Evolutionary conservation across 2,113 vertebrate species (phyloP).

Genomic region (Sus scrofa): DNA sequence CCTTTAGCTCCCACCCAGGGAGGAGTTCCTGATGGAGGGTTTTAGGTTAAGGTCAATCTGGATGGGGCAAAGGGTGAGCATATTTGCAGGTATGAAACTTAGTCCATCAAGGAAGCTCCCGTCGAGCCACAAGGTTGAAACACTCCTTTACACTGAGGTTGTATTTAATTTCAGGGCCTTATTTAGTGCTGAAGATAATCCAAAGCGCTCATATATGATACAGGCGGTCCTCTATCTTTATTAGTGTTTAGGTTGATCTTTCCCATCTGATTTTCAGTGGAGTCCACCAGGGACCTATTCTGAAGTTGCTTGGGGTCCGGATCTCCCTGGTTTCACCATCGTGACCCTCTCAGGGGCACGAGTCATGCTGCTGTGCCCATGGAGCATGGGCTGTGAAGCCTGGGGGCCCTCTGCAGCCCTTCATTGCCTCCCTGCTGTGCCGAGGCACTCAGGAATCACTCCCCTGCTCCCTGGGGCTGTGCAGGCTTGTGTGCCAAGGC

Average conservation of each 20-base stretch:
- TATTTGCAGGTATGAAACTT: neutral
- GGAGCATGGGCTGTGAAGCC: neutral
- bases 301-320: neutral
- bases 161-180: neutral
- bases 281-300: neutral
- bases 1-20: neutral
- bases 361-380: accelerated
- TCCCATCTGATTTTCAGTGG: neutral
- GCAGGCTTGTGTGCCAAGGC: neutral
- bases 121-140: neutral
- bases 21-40: neutral
- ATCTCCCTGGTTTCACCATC: neutral
- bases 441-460: neutral
- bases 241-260: neutral
- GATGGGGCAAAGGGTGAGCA: neutral
- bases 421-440: neutral
- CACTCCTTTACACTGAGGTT: neutral
- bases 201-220: neutral
- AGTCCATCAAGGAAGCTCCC: neutral
- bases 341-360: neutral
- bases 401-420: neutral
- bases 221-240: neutral
- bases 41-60: neutral
- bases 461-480: neutral
- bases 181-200: neutral